phyloP scores from a whole-genome alignment of 2,888 invertebrate species.

The Drosophila fulvimacula region DNA sequence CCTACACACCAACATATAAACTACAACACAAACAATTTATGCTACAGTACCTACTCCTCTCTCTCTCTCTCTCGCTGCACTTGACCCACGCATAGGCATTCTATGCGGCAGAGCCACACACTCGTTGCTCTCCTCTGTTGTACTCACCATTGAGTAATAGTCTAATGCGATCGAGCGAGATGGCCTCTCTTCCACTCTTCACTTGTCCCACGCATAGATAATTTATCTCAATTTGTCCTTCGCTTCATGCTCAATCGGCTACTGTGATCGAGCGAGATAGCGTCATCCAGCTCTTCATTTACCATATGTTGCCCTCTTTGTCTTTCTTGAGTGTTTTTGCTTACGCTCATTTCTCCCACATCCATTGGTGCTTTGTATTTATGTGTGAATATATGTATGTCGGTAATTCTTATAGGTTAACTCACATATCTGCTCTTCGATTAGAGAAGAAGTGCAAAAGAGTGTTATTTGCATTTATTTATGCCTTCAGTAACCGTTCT shows the following conservation, averaged over 20 bases:
- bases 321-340: not conserved
- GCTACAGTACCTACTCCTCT: not conserved
- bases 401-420: not conserved
- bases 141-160: not conserved
- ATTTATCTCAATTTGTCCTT: constrained; percentile 2
- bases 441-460: too few species aligned
- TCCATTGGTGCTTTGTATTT: not conserved
- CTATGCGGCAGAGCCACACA: not conserved
- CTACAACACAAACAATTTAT: not conserved
- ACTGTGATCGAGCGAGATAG: constrained; percentile 5
- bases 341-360: not conserved
- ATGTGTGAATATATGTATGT: not conserved
- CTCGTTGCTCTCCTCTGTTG: not conserved
- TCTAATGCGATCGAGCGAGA: not conserved
- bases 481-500: not conserved
- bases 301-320: not conserved
- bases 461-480: not conserved
- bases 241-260: not conserved
- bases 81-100: not conserved
- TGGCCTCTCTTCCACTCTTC: not conserved
- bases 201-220: not conserved
- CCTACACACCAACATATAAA: not conserved
- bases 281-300: not conserved
- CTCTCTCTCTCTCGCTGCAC: not conserved
- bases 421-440: not conserved